Evolutionary conservation across 2,113 vertebrate genomes (phyloP), one percentile per base, ranked within the genome.

Genomic region (Hypomesus transpacificus): DNA sequence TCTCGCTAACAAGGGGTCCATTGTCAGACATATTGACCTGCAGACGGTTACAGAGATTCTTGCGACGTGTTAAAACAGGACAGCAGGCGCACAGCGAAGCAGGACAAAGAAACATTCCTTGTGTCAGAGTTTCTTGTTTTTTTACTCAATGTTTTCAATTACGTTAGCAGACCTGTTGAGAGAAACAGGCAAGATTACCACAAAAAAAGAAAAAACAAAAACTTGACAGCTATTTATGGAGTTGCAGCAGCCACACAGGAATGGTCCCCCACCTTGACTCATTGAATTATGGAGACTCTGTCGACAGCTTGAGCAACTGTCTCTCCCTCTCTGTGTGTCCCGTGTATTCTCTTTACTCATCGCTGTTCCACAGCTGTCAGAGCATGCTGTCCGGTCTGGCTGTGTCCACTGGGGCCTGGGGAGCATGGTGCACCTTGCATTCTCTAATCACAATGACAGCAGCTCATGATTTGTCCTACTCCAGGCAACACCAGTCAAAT

Each of bases 11-110:
- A 87, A 84, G 80, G 76, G 67, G 26, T 56, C 34, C 78, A 84
- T 85, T 88, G 83, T 88, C 21, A 71, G 77, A 76, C 69, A 58
- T 5, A 71, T 14, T 87, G 86, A 88, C 87, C 87, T 74, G 80
- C 9, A 76, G 82, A 86, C 73, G 57, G 81, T 81, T 81, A 75
- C 78, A 67, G 61, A 85, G 81, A 89, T 88, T 87, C 87, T 87
- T 82, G 86, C 75, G 83, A 86, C 89, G 69, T 86, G 89, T 90
- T 86, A 82, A 87, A 87, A 89, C 89, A 89, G 75, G 82, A 87
- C 76, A 78, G 82, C 73, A 66, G 77, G 81, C 74, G 75, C 39
- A 62, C 50, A 80, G 78, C 81, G 75, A 39, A 46, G 66, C 75
- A 64, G 80, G 84, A 88, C 88, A 87, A 86, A 86, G 83, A 80